phyloP scores from a whole-genome alignment of 2,888 invertebrate species.

The Tachina lurida region DNA sequence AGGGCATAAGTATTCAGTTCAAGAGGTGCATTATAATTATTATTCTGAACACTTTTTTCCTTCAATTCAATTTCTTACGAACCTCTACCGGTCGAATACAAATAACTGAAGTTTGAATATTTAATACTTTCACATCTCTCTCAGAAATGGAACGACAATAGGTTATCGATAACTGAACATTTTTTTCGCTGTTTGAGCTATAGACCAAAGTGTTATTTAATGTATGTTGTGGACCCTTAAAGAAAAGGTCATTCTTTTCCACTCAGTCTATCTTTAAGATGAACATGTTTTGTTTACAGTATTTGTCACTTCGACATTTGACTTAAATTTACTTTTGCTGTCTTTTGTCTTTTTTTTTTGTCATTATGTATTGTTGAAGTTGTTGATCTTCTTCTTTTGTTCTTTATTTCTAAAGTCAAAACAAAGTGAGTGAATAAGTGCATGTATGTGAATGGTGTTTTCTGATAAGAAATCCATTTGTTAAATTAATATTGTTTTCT shows the following conservation, averaged over 20 bases:
- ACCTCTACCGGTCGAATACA: no score
- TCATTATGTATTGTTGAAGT: conserved; percentile 13
- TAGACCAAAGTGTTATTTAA: not conserved
- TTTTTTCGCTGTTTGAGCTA: no score
- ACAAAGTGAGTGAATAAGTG: conserved; percentile 42
- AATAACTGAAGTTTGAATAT: no score
- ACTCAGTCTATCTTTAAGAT: not conserved
- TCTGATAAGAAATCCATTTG: conserved; percentile 71
- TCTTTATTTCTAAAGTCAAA: conserved; percentile 21
- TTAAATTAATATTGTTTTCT: conserved; percentile 61
- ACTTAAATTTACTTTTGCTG: conserved; percentile 60
- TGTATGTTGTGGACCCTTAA: not conserved
- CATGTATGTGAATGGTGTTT: conserved; percentile 53
- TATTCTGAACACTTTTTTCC: no score
- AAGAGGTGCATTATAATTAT: no score
- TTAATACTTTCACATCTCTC: no score
- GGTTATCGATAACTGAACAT: no score
- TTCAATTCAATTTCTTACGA: no score
- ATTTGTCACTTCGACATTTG: conserved; percentile 65
- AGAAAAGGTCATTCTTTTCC: conserved; percentile 29
- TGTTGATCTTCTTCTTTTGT: conserved; percentile 31
- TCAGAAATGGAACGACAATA: no score
- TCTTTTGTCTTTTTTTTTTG: conserved; percentile 8
- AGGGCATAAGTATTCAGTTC: no score
- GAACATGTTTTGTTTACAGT: conserved; percentile 35